Percentiles rank a stretch among this genome's conserved stretches.
These are phyloP conservation scores for Amphiprion clarkii DNA, from an alignment of 2,797 vertebrate species.

Conservation along the genomic window DNA sequence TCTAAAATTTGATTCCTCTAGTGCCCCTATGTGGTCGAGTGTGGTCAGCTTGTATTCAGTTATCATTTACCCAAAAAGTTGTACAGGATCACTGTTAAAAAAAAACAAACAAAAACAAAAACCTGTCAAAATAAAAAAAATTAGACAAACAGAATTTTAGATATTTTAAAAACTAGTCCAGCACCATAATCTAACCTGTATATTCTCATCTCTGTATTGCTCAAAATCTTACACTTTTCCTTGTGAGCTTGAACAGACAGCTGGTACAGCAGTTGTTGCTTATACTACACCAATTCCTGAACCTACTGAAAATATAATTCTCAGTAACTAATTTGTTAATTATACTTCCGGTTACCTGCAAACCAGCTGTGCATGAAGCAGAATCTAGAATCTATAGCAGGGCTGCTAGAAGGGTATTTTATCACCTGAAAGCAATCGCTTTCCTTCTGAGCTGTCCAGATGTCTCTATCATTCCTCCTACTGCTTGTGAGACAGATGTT, in stretches of 20 bases:
- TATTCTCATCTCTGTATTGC: neutral
- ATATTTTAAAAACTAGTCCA: no score
- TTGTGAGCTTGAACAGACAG: no score
- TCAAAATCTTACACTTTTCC: no score
- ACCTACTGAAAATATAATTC: neutral
- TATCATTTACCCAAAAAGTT: no score
- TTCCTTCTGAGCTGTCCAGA: conserved; percentile 23
- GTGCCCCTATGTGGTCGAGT: no score
- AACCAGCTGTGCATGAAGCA: conserved; percentile 3
- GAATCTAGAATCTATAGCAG: neutral
- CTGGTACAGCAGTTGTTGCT: neutral
- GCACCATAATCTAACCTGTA: no score
- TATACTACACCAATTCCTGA: neutral
- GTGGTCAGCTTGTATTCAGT: no score
- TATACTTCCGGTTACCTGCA: neutral
- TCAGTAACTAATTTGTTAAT: neutral
- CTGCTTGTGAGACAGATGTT: conserved; percentile 49
- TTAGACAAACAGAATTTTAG: no score
- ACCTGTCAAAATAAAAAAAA: no score
- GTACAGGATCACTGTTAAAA: no score
- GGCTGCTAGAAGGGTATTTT: conserved; percentile 6
- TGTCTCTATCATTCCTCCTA: conserved; percentile 24
- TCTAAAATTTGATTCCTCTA: no score
- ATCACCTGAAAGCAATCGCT: conserved; percentile 15
- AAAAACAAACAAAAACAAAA: no score